phyloP scores from a whole-genome alignment of 2,113 vertebrate genomes.

The Cyanocitta stelleri region DNA sequence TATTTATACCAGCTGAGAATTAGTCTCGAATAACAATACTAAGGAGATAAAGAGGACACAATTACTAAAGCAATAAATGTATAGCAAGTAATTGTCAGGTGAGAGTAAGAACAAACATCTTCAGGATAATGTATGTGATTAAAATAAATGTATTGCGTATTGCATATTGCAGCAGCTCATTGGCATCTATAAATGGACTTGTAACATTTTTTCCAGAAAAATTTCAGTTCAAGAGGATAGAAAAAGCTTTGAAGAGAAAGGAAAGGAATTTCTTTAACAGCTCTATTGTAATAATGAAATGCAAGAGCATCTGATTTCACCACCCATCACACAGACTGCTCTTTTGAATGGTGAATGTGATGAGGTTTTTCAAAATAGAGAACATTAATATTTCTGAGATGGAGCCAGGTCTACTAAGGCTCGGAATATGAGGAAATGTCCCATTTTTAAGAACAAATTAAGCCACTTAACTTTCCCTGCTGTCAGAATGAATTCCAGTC shows the following conservation, averaged over 20 bases:
- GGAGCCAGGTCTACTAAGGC: not conserved
- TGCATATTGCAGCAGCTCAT: not conserved
- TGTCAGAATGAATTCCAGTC: not conserved
- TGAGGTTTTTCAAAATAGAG: not conserved
- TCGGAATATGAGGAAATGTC: not conserved
- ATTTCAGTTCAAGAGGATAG: not conserved
- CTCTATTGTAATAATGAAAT: not conserved
- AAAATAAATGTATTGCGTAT: not conserved
- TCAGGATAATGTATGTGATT: not conserved
- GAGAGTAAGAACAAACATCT: not conserved
- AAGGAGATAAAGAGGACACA: not conserved
- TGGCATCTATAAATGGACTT: not conserved
- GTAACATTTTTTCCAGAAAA: not conserved
- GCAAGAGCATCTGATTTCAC: not conserved
- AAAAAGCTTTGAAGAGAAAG: not conserved
- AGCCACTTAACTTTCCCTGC: not conserved
- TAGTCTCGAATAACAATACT: not conserved
- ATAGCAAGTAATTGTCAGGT: not conserved
- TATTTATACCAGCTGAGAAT: not conserved
- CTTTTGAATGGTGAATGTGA: not conserved
- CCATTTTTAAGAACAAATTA: conserved; percentile 14
- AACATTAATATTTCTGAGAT: not conserved
- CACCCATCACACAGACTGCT: not conserved
- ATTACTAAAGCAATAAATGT: not conserved
- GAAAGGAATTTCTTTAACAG: not conserved